Evolutionary conservation across 2,888 invertebrate species (phyloP).

Genomic region (Ophion costatus): DNA sequence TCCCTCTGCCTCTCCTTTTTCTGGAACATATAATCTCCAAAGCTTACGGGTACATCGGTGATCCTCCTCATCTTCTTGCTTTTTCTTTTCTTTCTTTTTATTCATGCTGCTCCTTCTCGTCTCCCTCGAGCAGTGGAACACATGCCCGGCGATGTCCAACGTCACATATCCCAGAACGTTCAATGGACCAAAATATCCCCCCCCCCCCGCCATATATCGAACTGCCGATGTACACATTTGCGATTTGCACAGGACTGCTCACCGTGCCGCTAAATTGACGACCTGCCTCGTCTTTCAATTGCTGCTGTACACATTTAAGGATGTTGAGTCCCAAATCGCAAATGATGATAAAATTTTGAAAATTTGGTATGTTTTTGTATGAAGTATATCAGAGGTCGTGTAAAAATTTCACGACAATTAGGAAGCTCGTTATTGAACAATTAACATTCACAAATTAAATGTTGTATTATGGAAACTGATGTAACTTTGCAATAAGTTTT

Average conservation of each 20-base stretch:
- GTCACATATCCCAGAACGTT: conserved; percentile 26
- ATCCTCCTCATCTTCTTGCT: conserved; percentile 21
- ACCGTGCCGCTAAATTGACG: conserved; percentile 18
- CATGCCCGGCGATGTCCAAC: conserved; percentile 12
- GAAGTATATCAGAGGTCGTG: too few relatives aligned
- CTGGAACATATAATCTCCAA: conserved; percentile 35
- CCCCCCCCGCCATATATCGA: conserved; percentile 3
- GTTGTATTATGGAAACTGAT: too few relatives aligned
- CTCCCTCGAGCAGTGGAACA: conserved; percentile 8
- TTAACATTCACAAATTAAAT: too few relatives aligned
- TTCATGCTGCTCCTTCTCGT: not conserved
- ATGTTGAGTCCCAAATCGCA: too few relatives aligned
- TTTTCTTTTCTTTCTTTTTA: not conserved
- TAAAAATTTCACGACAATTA: too few relatives aligned
- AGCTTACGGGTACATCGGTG: conserved; percentile 32
- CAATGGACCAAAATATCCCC: conserved; percentile 14
- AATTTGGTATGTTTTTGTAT: too few relatives aligned
- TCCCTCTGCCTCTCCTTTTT: conserved; percentile 7
- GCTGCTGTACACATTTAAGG: not conserved
- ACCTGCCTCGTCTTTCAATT: conserved; percentile 7
- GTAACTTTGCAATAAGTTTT: too few relatives aligned
- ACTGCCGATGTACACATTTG: not conserved
- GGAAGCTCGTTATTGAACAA: too few relatives aligned
- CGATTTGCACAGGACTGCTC: not conserved
- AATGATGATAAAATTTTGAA: too few relatives aligned